Evolutionary conservation across 2,797 vertebrate species (phyloP).

Genomic region (Acanthiza pusilla): DNA sequence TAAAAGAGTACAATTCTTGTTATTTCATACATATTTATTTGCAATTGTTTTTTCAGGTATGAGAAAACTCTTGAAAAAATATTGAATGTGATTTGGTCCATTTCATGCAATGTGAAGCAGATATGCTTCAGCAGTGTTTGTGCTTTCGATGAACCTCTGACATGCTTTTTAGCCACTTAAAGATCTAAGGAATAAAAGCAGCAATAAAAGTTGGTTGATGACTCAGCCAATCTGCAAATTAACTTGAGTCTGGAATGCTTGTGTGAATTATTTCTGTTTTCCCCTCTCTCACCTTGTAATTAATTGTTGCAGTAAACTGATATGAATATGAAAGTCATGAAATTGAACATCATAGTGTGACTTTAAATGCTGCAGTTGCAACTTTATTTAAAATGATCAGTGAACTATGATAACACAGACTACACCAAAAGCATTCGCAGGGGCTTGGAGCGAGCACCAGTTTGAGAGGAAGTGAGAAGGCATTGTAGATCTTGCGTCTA

Average conservation of each 20-base stretch:
- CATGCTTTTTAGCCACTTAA: not conserved
- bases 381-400: not conserved
- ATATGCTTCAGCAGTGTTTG: not conserved
- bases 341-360: not conserved
- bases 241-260: not conserved
- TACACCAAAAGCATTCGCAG: not conserved
- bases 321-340: not conserved
- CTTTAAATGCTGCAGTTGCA: not conserved
- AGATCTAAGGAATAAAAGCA: not conserved
- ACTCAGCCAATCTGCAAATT: not conserved
- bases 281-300: not conserved
- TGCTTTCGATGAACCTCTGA: not conserved
- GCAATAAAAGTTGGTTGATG: not conserved
- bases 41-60: not conserved
- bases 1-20: not conserved
- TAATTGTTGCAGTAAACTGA: not conserved
- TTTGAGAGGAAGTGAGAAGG: not conserved
- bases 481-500: not conserved
- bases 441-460: rapidly evolving
- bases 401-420: not conserved
- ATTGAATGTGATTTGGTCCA: not conserved
- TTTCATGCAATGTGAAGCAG: not conserved
- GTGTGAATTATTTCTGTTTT: not conserved
- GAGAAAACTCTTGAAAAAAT: not conserved
- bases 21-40: not conserved